Evolutionary conservation across 2,888 invertebrate genomes (phyloP).

Genomic region (Mamestra brassicae): DNA sequence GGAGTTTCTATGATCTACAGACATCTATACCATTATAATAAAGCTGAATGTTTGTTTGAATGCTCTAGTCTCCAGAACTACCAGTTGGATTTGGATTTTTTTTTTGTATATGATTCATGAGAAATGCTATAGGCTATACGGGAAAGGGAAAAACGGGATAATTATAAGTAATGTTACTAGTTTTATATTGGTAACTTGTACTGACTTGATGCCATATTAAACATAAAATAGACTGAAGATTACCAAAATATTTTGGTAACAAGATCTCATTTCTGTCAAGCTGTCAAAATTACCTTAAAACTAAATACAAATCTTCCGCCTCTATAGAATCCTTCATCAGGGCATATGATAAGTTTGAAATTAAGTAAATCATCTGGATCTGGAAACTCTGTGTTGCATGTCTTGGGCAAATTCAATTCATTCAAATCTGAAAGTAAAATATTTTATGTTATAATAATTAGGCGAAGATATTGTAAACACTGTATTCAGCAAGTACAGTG

Average conservation of each 20-base stretch:
- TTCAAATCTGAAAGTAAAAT: constrained; percentile 95
- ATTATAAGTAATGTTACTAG: background rate
- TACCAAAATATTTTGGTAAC: background rate
- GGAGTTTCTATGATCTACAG: background rate
- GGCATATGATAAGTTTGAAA: constrained; percentile 98
- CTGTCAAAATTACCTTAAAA: constrained; percentile 92
- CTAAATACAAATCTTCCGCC: constrained; percentile 98
- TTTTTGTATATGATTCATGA: too few species aligned
- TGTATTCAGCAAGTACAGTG: background rate
- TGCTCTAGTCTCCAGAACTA: too few species aligned
- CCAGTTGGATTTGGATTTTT: too few species aligned
- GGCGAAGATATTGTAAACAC: constrained; percentile 11
- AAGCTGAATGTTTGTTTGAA: too few species aligned
- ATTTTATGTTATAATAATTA: background rate
- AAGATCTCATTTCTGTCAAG: constrained; percentile 26
- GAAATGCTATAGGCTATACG: too few species aligned
- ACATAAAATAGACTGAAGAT: background rate
- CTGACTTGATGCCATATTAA: background rate
- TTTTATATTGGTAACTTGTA: background rate
- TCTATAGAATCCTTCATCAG: constrained; percentile 99
- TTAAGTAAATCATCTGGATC: constrained; percentile 98
- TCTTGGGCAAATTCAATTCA: constrained; percentile 99
- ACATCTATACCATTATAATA: too few species aligned
- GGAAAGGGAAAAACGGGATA: too few species aligned
- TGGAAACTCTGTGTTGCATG: constrained; percentile 98